Evolutionary conservation across 2,888 invertebrate genomes (phyloP), one percentile per base, ranked within the genome.

Genomic region (Orthonychiurus folsomi): DNA sequence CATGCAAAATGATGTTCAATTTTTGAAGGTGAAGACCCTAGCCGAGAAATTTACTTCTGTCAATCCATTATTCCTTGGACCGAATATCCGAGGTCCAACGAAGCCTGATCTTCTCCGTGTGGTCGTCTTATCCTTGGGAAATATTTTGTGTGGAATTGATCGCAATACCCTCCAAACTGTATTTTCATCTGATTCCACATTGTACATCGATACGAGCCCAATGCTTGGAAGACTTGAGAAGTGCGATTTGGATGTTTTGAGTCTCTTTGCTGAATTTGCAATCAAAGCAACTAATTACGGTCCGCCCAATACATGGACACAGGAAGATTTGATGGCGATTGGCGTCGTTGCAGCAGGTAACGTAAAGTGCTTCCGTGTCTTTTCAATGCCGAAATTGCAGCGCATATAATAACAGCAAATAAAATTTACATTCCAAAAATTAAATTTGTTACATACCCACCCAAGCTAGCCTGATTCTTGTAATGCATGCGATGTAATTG

Each of bases 271-370:
- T 2, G 50, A 62, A 5, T 65, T 67, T 59, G 70, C 73, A 1
- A 60, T 68, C 1, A 58, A 64, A 2, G 61, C 70, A 0, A 61
- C 64, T 5, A 73, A 69, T 57, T 73, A 70, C 53, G 73, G 73
- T 18, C 65, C 67, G 3, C 68, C 73, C 1, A 52, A 66, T 20
- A 59, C 66, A 20, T 73, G 73, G 73, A 66, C 60, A 47, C 62
- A 66, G 54, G 68, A 68, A 53, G 71, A 73, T 63, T 60, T 73
- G 25, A 63, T 67, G n/a, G 65, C 66, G 0, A 58, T 73, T 25
- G 73, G 73, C 2, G 69, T 73, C 24, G 68, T 71, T 12, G 64
- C 71, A 62, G 71, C 69, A 50, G 73, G 73, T 73, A 64, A 23
- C n/a, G n/a, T n/a, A n/a, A n/a, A n/a, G n/a, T n/a, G n/a, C n/a